Conservation (phyloP, 2,888 invertebrate species). For the Drosophila diplacantha region DNA sequence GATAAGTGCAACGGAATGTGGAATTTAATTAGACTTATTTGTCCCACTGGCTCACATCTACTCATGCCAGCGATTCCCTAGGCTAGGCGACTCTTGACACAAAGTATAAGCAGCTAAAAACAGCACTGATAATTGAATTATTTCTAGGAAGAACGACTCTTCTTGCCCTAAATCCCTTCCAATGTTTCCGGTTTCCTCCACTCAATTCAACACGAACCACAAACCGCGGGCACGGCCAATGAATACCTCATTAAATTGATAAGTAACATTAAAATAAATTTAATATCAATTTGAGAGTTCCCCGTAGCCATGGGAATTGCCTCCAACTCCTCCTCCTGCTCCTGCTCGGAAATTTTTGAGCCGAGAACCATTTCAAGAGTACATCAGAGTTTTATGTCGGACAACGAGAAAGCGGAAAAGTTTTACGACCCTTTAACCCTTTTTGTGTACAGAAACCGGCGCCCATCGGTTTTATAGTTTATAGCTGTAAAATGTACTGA, state of each 20-base stretch:
- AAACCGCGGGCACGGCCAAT: slow-evolving; percentile 22
- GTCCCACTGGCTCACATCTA: slow-evolving; percentile 4
- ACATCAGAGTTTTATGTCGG: slow-evolving; percentile 49
- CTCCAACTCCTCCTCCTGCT: neutral
- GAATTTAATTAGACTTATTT: slow-evolving; percentile 62
- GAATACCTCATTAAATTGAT: slow-evolving; percentile 57
- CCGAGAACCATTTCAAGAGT: slow-evolving; percentile 27
- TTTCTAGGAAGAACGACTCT: neutral
- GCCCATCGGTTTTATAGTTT: slow-evolving; percentile 57
- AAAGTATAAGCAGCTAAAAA: neutral
- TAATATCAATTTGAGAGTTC: slow-evolving; percentile 47
- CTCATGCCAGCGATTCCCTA: neutral
- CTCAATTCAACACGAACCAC: neutral
- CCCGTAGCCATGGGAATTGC: slow-evolving; percentile 28
- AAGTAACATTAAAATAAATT: slow-evolving; percentile 57
- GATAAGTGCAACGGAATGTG: slow-evolving; percentile 50
- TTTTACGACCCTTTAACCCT: slow-evolving; percentile 53
- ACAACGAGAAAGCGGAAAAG: slow-evolving; percentile 47
- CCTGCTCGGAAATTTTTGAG: neutral
- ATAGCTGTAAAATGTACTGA: slow-evolving; percentile 43
- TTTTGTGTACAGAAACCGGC: slow-evolving; percentile 28
- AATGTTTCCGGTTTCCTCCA: neutral
- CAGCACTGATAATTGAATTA: neutral
- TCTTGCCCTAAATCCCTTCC: neutral
- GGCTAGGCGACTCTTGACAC: neutral